phyloP scores from a whole-genome alignment of 2,888 invertebrate genomes.

The Pristionchus maxplancki region DNA sequence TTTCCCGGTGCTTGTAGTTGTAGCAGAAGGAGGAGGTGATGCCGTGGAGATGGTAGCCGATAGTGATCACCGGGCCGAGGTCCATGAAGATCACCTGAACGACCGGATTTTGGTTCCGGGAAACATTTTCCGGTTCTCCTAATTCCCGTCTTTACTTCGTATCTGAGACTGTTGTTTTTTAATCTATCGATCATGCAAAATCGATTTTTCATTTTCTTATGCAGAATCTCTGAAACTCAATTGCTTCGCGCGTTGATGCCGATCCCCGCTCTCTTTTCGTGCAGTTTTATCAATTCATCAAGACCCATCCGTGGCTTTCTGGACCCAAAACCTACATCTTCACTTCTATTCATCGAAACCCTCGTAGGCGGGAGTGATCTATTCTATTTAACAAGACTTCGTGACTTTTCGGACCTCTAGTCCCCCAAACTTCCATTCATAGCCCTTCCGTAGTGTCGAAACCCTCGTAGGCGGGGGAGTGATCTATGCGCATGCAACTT shows the following conservation, averaged over 20 bases:
- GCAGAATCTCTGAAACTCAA: not conserved
- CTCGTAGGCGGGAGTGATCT: not conserved
- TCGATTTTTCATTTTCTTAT: not conserved
- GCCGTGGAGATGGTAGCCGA: constrained; percentile 66
- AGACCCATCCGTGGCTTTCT: not conserved
- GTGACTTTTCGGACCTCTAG: not conserved
- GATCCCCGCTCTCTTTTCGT: not conserved
- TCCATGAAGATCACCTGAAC: constrained; percentile 65
- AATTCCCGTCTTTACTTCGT: no score
- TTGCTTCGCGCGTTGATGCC: not conserved
- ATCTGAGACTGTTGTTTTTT: no score
- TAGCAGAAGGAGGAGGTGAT: constrained; percentile 64
- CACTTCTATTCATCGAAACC: not conserved
- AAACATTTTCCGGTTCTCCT: no score
- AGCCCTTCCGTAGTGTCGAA: no score
- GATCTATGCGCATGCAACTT: not conserved
- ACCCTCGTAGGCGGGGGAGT: not conserved
- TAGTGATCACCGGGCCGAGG: constrained; percentile 65
- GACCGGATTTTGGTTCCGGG: no score
- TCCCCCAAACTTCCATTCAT: not conserved
- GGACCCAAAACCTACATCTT: not conserved
- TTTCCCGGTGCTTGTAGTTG: constrained; percentile 64
- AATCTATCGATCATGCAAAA: no score
- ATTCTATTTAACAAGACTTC: no score
- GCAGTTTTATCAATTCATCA: not conserved